Evolutionary conservation across 1,140 invertebrate species (phyloP).

Genomic region (Neodiprion lecontei): DNA sequence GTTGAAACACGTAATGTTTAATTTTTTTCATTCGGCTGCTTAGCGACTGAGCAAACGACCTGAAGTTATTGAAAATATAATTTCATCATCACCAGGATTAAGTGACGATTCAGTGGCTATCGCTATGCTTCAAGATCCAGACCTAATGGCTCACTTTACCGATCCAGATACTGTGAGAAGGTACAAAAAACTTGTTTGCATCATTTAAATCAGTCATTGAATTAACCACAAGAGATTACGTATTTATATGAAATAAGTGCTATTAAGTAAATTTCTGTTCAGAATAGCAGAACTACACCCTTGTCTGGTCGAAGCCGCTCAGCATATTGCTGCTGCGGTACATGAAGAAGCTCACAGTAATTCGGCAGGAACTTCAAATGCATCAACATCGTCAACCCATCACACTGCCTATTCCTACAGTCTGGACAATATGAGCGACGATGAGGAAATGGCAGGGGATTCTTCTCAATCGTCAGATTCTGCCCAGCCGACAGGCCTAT

Average conservation of each 20-base stretch:
- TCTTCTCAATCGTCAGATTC: constrained; percentile 62
- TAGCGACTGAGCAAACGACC: constrained; percentile 61
- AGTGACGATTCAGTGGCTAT: constrained; percentile 64
- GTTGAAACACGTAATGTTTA: too few relatives aligned
- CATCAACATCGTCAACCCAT: constrained; percentile 39
- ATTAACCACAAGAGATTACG: background rate
- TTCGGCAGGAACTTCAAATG: constrained; percentile 41
- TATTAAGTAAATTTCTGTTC: constrained; percentile 21
- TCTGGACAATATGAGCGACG: constrained; percentile 63
- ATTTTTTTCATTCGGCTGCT: constrained; percentile 28
- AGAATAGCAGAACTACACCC: constrained; percentile 63
- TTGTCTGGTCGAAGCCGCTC: constrained; percentile 60
- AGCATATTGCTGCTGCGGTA: constrained; percentile 62
- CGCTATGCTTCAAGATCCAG: constrained; percentile 66
- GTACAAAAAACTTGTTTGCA: constrained; percentile 37
- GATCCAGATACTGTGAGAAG: constrained; percentile 61
- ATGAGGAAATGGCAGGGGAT: constrained; percentile 66
- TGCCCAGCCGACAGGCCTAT: constrained; percentile 42
- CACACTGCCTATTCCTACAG: constrained; percentile 58
- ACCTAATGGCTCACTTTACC: constrained; percentile 63
- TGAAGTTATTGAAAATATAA: constrained; percentile 65
- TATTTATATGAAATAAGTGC: background rate
- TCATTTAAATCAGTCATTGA: background rate
- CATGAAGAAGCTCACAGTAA: constrained; percentile 58
- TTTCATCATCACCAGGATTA: constrained; percentile 61